These are phyloP conservation scores for Cercopithecus neglectus DNA, from an alignment of 2,797 vertebrate genomes.

Conservation along the genomic window DNA sequence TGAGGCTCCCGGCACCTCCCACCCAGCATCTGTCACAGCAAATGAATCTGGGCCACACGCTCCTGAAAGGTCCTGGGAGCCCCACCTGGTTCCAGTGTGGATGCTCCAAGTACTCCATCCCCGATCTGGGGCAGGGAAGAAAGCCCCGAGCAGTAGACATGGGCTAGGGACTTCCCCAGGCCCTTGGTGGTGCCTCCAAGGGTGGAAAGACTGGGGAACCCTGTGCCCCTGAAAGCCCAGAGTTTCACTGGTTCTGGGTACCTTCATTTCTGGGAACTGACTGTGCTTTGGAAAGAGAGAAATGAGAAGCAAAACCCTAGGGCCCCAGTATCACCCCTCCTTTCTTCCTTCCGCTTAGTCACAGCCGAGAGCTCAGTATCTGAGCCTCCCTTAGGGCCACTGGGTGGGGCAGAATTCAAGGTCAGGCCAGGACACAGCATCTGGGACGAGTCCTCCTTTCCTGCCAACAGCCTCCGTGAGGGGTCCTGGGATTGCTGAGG, in stretches of 20 bases:
- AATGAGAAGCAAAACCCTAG: conserved; percentile 74
- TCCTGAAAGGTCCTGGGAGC: background rate
- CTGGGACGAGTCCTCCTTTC: background rate
- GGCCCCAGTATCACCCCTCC: background rate
- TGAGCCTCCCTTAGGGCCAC: conserved; percentile 37
- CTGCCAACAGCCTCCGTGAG: background rate
- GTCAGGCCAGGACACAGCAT: conserved; percentile 59
- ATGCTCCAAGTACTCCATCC: background rate
- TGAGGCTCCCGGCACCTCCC: background rate
- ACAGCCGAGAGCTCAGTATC: conserved; percentile 48
- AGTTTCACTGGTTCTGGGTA: conserved; percentile 53
- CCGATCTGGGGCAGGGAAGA: background rate
- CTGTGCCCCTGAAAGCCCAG: background rate
- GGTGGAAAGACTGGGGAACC: background rate
- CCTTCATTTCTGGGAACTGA: conserved; percentile 71
- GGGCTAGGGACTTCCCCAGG: background rate
- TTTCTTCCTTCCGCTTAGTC: conserved; percentile 76
- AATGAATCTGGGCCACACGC: background rate
- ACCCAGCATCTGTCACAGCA: background rate
- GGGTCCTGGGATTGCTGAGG: background rate
- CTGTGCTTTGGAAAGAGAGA: conserved; percentile 64
- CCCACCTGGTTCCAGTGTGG: background rate
- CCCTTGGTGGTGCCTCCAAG: background rate
- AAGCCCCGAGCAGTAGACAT: background rate
- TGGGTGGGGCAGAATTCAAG: conserved; percentile 15